Evolutionary conservation across 2,797 vertebrate species (phyloP).

Genomic region (Brachyrhaphis roseni): DNA sequence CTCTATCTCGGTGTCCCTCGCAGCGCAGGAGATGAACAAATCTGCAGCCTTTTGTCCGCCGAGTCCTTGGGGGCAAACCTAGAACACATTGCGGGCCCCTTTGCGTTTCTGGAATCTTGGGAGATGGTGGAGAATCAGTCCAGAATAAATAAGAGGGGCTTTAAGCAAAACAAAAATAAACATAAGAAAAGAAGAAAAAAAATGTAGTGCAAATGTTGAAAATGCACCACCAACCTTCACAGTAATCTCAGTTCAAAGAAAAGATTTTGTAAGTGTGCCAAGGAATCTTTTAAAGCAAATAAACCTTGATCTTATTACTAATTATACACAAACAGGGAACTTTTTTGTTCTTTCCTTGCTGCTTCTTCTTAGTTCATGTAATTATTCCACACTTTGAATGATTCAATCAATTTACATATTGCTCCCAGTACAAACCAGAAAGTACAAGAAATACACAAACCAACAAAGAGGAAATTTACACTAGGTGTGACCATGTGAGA

Average conservation of each 20-base stretch:
- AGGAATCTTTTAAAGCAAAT: constrained; percentile 26
- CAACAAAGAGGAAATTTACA: constrained; percentile 38
- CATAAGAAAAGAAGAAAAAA: constrained; percentile 4
- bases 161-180: constrained; percentile 11
- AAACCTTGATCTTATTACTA: constrained; percentile 21
- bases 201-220: constrained; percentile 4
- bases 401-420: constrained; percentile 40
- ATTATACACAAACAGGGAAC: constrained; percentile 23
- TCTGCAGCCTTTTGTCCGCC: constrained; percentile 64
- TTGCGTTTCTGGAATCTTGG: constrained; percentile 48
- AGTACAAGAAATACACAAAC: constrained; percentile 49
- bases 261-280: constrained; percentile 32
- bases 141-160: constrained; percentile 33
- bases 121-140: constrained; percentile 35
- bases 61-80: constrained; percentile 63
- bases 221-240: constrained; percentile 45
- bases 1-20: constrained; percentile 69
- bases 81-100: constrained; percentile 54
- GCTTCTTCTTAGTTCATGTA: constrained; percentile 19
- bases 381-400: constrained; percentile 22
- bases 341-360: constrained; percentile 8
- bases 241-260: constrained; percentile 54
- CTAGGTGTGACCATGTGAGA: constrained; percentile 33
- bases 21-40: constrained; percentile 69
- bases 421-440: constrained; percentile 40